Evolutionary conservation across 2,888 invertebrate species (phyloP).

Genomic region (Nephrotoma flavescens): DNA sequence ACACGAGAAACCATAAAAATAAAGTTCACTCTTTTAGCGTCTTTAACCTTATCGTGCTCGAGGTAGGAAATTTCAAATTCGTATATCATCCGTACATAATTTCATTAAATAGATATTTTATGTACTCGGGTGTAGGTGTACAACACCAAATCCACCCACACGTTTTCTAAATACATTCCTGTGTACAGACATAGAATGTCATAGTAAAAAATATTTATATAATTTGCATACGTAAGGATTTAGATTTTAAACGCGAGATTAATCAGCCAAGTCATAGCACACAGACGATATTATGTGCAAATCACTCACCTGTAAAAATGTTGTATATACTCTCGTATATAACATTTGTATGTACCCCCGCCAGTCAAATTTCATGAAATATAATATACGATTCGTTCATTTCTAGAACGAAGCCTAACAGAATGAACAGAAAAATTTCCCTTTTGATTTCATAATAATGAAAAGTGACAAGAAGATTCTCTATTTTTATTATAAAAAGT

Average conservation of each 20-base stretch:
- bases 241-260: neutral
- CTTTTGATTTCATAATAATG: neutral
- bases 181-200: neutral
- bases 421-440: neutral
- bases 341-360: neutral
- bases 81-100: neutral
- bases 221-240: neutral
- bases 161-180: neutral
- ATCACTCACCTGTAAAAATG: neutral
- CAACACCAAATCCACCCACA: neutral
- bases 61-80: neutral
- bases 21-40: neutral
- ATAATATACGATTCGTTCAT: neutral
- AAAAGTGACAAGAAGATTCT: neutral
- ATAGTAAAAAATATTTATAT: neutral
- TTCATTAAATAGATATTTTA: neutral
- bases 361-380: neutral
- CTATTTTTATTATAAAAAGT: neutral
- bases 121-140: neutral
- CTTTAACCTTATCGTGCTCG: neutral
- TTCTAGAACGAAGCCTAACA: neutral
- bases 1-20: neutral
- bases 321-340: neutral
- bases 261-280: neutral
- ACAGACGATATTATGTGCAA: neutral